A percentile compares a stretch with the other conserved stretches of the same genome.
phyloP scores from a whole-genome alignment of 53 echinoderm and acorn worm species.

The Actinopyga echinites region DNA sequence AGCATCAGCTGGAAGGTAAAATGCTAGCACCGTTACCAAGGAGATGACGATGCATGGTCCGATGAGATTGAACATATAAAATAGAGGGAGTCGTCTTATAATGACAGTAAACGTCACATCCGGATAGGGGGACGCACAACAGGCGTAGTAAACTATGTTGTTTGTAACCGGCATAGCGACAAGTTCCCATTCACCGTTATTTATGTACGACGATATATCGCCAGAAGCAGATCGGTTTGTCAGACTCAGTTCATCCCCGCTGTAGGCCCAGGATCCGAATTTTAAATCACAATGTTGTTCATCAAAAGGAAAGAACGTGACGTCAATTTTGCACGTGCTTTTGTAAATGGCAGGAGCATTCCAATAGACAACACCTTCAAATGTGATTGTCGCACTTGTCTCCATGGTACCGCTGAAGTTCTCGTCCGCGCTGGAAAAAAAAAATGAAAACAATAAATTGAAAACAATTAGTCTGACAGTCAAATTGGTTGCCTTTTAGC shows the following conservation, averaged over 20 bases:
- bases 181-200: constrained; percentile 92
- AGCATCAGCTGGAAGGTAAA: constrained; percentile 92
- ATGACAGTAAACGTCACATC: constrained; percentile 74
- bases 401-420: constrained; percentile 80
- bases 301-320: constrained; percentile 91
- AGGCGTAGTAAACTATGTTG: constrained; percentile 67
- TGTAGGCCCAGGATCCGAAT: constrained; percentile 95
- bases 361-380: constrained; percentile 74
- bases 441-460: neutral
- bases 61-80: constrained; percentile 86
- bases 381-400: constrained; percentile 65
- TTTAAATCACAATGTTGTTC: constrained; percentile 72
- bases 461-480: neutral
- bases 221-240: constrained; percentile 61
- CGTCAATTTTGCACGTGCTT: constrained; percentile 92
- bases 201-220: constrained; percentile 73
- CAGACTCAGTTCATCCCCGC: constrained; percentile 71
- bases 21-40: constrained; percentile 65
- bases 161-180: constrained; percentile 66
- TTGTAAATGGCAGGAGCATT: constrained; percentile 88
- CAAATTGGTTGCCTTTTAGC: no score
- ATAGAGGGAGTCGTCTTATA: constrained; percentile 69
- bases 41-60: constrained; percentile 82
- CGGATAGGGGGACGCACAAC: constrained; percentile 82
- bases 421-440: constrained; percentile 66